phyloP scores from a whole-genome alignment of 1,140 invertebrate genomes.

The Latrodectus geometricus region DNA sequence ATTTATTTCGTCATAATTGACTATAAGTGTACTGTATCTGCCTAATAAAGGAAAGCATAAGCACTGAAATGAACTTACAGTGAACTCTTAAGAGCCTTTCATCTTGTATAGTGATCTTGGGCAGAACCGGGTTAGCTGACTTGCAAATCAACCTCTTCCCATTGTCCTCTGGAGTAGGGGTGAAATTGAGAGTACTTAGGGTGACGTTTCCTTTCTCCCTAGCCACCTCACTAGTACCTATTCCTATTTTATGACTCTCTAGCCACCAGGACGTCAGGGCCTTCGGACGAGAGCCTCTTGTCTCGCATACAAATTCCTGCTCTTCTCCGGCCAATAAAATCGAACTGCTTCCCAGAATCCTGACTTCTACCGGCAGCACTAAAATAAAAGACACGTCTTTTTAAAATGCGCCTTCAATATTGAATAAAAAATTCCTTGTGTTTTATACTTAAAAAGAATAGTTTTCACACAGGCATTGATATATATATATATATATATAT shows the following conservation, averaged over 20 bases:
- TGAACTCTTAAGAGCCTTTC: conserved; percentile 56
- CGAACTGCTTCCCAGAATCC: background rate
- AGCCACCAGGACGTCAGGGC: conserved; percentile 90
- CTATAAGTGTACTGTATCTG: too few relatives aligned
- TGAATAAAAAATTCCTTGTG: too few relatives aligned
- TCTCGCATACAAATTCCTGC: conserved; percentile 82
- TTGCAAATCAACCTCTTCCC: conserved; percentile 84
- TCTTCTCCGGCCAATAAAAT: conserved; percentile 35
- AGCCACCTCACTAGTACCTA: conserved; percentile 1
- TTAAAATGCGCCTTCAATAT: too few relatives aligned
- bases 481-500: too few relatives aligned
- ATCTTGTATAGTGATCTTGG: conserved; percentile 56
- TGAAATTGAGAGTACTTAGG: conserved; percentile 59
- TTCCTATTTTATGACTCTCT: conserved; percentile 4
- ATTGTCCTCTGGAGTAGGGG: conserved; percentile 81
- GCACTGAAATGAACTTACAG: conserved; percentile 55
- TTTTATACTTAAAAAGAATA: too few relatives aligned
- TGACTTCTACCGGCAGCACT: conserved; percentile 11
- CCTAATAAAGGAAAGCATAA: background rate
- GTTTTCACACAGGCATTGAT: too few relatives aligned
- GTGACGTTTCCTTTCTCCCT: conserved; percentile 62
- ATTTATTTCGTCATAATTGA: too few relatives aligned
- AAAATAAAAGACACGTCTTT: background rate
- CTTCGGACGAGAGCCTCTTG: conserved; percentile 86
- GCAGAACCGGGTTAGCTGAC: conserved; percentile 78